Conservation (phyloP, 2,113 vertebrate genomes). For the Pterocles gutturalis region DNA sequence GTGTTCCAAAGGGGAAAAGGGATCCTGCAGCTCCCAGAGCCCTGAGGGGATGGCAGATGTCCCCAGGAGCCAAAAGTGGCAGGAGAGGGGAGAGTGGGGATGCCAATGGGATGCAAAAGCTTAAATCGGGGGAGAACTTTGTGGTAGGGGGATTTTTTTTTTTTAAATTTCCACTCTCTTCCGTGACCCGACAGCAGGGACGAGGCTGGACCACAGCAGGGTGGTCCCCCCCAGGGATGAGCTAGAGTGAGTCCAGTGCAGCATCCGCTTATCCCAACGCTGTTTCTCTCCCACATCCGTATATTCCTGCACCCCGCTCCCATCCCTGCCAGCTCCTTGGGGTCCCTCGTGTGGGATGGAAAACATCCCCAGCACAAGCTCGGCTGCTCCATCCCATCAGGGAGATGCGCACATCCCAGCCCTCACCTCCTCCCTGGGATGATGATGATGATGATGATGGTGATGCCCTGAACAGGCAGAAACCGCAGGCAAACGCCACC, state of each 20-base stretch:
- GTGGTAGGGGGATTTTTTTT: not conserved
- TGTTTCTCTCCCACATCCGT: not conserved
- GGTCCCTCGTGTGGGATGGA: not conserved
- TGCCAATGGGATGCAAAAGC: not conserved
- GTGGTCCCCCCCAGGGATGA: not conserved
- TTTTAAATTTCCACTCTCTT: not conserved
- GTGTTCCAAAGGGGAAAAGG: not conserved
- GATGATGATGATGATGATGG: no score
- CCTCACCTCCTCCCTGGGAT: not conserved
- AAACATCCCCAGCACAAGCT: not conserved
- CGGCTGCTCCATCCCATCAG: not conserved
- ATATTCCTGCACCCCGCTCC: no score
- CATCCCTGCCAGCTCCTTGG: not conserved
- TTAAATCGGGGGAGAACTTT: not conserved
- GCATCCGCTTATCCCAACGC: not conserved
- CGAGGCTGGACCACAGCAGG: not conserved
- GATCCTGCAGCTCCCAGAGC: not conserved
- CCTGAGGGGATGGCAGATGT: rapidly evolving
- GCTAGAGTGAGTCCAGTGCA: not conserved
- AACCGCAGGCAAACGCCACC: not conserved
- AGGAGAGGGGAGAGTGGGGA: not conserved
- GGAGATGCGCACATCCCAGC: not conserved
- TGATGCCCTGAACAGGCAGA: not conserved
- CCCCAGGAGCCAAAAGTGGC: not conserved
- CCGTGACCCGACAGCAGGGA: rapidly evolving